Base-by-base conservation (phyloP, 2,888 invertebrate genomes). In the Linnaemya vulpina region DNA sequence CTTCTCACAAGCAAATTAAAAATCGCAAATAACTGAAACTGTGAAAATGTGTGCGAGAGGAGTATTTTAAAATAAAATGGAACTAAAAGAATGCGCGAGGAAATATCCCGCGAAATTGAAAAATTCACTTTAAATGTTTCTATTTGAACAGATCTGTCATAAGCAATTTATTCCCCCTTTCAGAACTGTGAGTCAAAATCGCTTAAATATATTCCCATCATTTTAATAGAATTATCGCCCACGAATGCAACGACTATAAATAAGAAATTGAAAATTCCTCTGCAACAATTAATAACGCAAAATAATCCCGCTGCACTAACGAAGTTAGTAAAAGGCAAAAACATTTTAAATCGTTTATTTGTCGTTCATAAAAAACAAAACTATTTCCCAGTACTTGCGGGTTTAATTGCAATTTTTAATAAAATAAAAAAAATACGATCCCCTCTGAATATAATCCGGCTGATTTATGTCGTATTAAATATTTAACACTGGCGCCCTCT, bases 401-500 rank as follows among this genome's bases (percentile, higher is more conserved):
- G 40, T 58, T 55, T 35, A 55, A 67, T 38, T 9, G 20, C 58
- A 77, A 46, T 46, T 67, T 60, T 58, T 67, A 73, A 11, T 11
- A 20, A 62, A 70, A 38, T 76, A 17, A 30, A 55, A 65, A 60
- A 51, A 30, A 30, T 30, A 30, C 46, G 22, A 71, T 55, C 62
- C 68, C 63, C 77, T 60, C 38, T 58, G 43, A 80, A 63, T 62
- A 51, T 74, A 80, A 80, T 77, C 67, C 55, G 22, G 40, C 55
- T 86, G 85, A 85, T 85, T 82, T 85, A 85, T 85, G 74, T 71
- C 70, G 58, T 82, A 85, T 85, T 85, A 82, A 82, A 68, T 70
- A 85, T 82, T 85, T 78, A 82, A 85, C 85, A 85, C 78, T 85
- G 85, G 85, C 85, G 85, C 85, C 85, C 85, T 78, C 82, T 78